Base-by-base conservation (phyloP, 2,888 invertebrate species). In the Leptura quadrifasciata region DNA sequence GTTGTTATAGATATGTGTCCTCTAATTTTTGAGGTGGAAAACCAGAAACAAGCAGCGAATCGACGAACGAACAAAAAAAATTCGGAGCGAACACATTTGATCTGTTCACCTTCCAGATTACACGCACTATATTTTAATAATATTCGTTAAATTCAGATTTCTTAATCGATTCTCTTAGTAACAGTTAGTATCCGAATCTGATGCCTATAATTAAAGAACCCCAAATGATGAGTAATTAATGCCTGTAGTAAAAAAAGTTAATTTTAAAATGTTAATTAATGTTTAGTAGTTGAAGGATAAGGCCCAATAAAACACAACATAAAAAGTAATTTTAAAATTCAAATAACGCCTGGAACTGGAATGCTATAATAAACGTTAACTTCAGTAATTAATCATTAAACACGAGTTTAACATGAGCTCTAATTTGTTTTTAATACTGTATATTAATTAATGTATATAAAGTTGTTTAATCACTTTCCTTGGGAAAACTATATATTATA, bases 181-280 rank as follows among this genome's bases (percentile, higher is more conserved):
- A 21, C 60, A 61, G 24, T 71, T 71, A 71, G 31, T 71, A 31
- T 39, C 24, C 12, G 35, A 57, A 47, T 57, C 58, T 69, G 74
- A 76, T 76, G 79, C 75, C 61, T 76, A 77, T 82, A 82, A 83
- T 83, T 83, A 83, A 79, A 80, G 79, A 76, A 72, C 74, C 71
- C 79, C 76, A 79, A 82, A 81, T 81, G 83, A 81, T 81, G 82
- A 78, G 82, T 80, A 81, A 82, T 82, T 83, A 83, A 82, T 83
- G 80, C 81, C 79, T 76, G 67, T 65, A 78, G 76, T 76, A 76
- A 81, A 81, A 76, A 82, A 81, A 81, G 81, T 83, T 81, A 82
- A 81, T 83, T 83, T 81, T 79, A 80, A 82, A 81, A 81, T 81
- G 80, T 81, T 83, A 82, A 83, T 83, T 82, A 82, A 83, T 79